phyloP scores from a whole-genome alignment of 1,140 invertebrate species.

The Plectrocnemia conspersa region DNA sequence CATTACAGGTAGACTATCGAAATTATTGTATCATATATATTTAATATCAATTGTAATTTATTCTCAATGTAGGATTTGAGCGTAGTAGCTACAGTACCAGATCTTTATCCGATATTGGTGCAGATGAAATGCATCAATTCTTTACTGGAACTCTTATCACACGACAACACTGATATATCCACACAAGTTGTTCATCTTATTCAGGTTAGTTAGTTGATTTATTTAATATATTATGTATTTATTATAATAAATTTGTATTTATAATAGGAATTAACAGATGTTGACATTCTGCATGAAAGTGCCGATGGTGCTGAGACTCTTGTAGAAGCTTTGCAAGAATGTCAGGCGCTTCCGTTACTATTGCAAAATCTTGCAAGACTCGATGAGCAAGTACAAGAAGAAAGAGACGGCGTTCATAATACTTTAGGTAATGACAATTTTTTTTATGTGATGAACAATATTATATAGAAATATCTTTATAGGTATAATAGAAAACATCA shows the following conservation, averaged over 20 bases:
- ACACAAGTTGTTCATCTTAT: slow-evolving; percentile 77
- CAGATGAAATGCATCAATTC: slow-evolving; percentile 85
- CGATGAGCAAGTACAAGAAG: slow-evolving; percentile 91
- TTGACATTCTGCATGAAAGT: slow-evolving; percentile 91
- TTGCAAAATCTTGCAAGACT: slow-evolving; percentile 91
- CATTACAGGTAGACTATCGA: slow-evolving; percentile 62
- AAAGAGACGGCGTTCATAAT: slow-evolving; percentile 94
- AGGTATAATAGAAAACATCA: slow-evolving; percentile 85
- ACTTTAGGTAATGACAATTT: slow-evolving; percentile 64
- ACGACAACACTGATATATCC: slow-evolving; percentile 95
- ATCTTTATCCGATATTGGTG: slow-evolving; percentile 88
- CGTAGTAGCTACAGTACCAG: slow-evolving; percentile 89
- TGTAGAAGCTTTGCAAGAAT: slow-evolving; percentile 75
- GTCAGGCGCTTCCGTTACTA: slow-evolving; percentile 86
- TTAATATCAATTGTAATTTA: slow-evolving; percentile 5
- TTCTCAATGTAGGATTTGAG: slow-evolving; percentile 74
- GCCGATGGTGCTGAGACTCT: slow-evolving; percentile 73
- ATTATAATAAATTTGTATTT: slow-evolving; percentile 4
- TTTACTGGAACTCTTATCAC: slow-evolving; percentile 86
- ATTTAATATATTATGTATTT: slow-evolving; percentile 8
- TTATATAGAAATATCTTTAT: too few species aligned
- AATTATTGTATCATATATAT: not conserved
- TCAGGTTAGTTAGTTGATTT: slow-evolving; percentile 46
- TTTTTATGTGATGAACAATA: slow-evolving; percentile 6
- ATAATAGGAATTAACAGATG: slow-evolving; percentile 86